A percentile compares a stretch with the other conserved stretches of the same genome.
phyloP scores from a whole-genome alignment of 2,888 invertebrate genomes.

The Plusia festucae region DNA sequence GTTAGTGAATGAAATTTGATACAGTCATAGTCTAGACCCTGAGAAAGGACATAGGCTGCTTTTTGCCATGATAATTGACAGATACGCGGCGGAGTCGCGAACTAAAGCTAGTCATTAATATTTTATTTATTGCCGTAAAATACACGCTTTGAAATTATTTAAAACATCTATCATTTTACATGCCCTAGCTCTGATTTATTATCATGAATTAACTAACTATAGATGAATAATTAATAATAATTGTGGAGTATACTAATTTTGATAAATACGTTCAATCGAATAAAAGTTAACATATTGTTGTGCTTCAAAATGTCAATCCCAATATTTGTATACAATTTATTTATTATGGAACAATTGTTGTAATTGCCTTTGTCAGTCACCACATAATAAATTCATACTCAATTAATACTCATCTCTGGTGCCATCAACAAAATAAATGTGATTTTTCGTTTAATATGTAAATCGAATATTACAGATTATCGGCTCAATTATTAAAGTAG shows the following conservation, averaged over 20 bases:
- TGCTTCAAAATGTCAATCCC: neutral
- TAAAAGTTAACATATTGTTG: neutral
- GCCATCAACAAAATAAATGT: conserved; percentile 36
- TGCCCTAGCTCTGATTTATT: no score
- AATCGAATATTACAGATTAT: conserved; percentile 40
- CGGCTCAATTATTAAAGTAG: conserved; percentile 20
- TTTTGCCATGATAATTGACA: no score
- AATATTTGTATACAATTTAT: conserved; percentile 23
- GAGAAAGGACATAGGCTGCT: no score
- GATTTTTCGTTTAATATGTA: conserved; percentile 56
- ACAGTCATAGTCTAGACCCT: no score
- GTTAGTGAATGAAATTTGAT: no score
- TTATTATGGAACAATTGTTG: conserved; percentile 33
- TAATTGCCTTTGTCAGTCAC: conserved; percentile 35
- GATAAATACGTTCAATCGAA: neutral
- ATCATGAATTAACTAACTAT: neutral
- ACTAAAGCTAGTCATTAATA: no score
- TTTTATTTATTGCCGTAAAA: no score
- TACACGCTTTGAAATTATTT: no score
- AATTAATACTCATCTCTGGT: conserved; percentile 40
- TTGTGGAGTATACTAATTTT: neutral
- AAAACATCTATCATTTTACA: neutral
- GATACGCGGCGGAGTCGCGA: no score
- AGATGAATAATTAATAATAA: neutral
- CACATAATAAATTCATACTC: conserved; percentile 46